A percentile compares a stretch with the other conserved stretches of the same genome.
phyloP scores from a whole-genome alignment of 2,888 invertebrate species.

The Molanna angustata region DNA sequence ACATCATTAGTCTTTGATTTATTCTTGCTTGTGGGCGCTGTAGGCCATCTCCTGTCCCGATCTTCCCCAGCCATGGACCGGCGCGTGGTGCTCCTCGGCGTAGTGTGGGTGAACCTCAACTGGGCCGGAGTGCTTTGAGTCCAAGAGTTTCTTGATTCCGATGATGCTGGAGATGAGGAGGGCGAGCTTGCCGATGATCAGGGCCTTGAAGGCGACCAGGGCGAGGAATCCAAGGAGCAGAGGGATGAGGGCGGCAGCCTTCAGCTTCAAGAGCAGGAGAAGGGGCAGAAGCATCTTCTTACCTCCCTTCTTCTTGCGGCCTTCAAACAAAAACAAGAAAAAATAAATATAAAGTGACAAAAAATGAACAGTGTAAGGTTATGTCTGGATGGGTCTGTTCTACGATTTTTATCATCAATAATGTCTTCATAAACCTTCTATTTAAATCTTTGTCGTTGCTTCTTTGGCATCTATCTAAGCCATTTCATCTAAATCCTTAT shows the following conservation, averaged over 20 bases:
- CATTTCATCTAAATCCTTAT: too few relatives aligned
- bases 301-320: slow-evolving; percentile 76
- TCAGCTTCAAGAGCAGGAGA: slow-evolving; percentile 73
- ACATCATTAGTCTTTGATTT: slow-evolving; percentile 33
- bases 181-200: slow-evolving; percentile 80
- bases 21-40: slow-evolving; percentile 57
- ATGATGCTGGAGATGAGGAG: slow-evolving; percentile 73
- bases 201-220: slow-evolving; percentile 79
- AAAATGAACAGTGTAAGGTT: too few relatives aligned
- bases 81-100: slow-evolving; percentile 56
- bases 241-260: slow-evolving; percentile 75
- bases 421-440: too few relatives aligned
- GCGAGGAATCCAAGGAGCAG: slow-evolving; percentile 74
- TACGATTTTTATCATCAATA: too few relatives aligned
- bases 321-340: slow-evolving; percentile 42
- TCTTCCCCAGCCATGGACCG: slow-evolving; percentile 54
- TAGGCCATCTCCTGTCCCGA: slow-evolving; percentile 71
- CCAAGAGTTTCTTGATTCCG: slow-evolving; percentile 64
- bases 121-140: slow-evolving; percentile 51
- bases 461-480: too few relatives aligned
- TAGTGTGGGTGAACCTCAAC: slow-evolving; percentile 72
- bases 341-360: neutral
- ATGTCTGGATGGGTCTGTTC: too few relatives aligned
- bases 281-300: slow-evolving; percentile 73
- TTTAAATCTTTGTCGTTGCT: too few relatives aligned